Conservation (phyloP, 2,888 invertebrate genomes). For the Orthosia incerta region DNA sequence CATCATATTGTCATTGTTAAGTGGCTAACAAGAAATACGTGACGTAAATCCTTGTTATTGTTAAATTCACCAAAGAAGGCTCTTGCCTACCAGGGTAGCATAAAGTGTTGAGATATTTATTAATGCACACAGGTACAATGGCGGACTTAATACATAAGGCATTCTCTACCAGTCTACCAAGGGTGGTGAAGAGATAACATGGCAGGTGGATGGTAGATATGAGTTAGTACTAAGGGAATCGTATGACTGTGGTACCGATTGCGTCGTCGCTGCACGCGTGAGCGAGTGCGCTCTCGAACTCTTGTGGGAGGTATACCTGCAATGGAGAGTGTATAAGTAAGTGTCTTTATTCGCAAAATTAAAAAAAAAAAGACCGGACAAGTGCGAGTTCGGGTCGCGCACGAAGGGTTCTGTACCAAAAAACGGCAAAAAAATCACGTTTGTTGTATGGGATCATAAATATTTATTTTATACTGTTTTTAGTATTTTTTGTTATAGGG, state of each 20-base stretch:
- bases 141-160: too few species aligned
- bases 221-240: constrained; percentile 80
- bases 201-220: not conserved
- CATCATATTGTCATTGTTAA: not conserved
- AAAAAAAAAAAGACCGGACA: too few species aligned
- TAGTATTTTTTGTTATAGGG: too few species aligned
- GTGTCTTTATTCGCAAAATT: too few species aligned
- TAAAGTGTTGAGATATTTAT: constrained; percentile 8
- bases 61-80: not conserved
- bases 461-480: too few species aligned
- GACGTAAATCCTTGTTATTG: not conserved
- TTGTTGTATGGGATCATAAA: too few species aligned
- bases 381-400: too few species aligned
- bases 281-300: constrained; percentile 86
- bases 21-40: not conserved
- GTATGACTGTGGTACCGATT: constrained; percentile 84
- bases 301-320: constrained; percentile 86
- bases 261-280: constrained; percentile 88
- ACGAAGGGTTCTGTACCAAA: too few species aligned
- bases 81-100: constrained; percentile 45
- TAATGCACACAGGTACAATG: too few species aligned
- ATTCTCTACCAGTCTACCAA: too few species aligned
- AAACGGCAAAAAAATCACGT: too few species aligned
- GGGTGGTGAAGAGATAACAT: too few species aligned
- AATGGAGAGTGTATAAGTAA: constrained; percentile 11